Conservation (phyloP, 2,797 vertebrate species). For the Pantherophis alleghaniensis region DNA sequence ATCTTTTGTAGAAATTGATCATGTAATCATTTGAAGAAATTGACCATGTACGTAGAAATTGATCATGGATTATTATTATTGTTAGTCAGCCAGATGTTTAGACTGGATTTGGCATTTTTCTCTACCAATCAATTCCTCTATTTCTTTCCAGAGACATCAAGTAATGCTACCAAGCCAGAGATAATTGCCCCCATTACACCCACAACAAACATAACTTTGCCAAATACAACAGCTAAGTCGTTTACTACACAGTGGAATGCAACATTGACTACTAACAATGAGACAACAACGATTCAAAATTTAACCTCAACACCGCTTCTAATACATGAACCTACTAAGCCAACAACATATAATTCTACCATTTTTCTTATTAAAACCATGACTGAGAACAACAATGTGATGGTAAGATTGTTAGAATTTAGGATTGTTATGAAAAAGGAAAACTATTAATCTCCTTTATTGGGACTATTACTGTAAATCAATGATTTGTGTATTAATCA, state of each 20-base stretch:
- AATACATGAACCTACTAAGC: background rate
- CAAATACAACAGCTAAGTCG: background rate
- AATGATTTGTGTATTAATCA: background rate
- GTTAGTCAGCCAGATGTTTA: background rate
- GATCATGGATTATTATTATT: background rate
- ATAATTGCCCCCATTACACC: background rate
- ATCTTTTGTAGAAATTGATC: background rate
- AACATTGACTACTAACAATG: background rate
- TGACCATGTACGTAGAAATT: background rate
- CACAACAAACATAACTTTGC: background rate
- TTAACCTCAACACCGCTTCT: background rate
- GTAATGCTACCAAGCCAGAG: background rate
- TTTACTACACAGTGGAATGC: background rate
- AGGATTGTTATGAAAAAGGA: background rate
- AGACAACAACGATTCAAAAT: background rate
- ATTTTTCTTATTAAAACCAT: background rate
- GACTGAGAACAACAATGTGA: background rate
- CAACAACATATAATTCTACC: background rate
- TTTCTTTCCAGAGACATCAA: accelerated
- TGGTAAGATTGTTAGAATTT: slow-evolving; percentile 9
- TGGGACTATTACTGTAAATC: background rate
- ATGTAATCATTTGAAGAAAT: background rate
- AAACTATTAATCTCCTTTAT: background rate
- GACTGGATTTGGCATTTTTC: background rate
- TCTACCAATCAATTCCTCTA: background rate